Conservation (phyloP, 2,797 vertebrate genomes). For the Anableps anableps region DNA sequence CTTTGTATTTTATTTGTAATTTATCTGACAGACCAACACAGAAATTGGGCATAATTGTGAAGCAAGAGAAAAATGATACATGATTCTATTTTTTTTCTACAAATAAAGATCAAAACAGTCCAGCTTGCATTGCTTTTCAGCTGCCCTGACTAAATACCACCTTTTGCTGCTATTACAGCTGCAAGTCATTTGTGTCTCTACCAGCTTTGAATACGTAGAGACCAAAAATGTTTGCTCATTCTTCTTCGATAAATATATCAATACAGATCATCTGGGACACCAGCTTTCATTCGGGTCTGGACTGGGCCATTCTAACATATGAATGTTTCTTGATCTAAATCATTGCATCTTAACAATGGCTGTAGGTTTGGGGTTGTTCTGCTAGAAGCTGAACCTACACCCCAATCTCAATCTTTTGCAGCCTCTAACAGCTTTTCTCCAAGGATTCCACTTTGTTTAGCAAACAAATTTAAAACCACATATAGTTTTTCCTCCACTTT, state of each 20-base stretch:
- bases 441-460: background rate
- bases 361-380: background rate
- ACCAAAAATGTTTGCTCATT: background rate
- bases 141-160: background rate
- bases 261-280: background rate
- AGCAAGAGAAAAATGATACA: background rate
- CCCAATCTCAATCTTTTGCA: background rate
- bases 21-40: background rate
- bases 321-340: background rate
- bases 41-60: background rate
- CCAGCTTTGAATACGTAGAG: background rate
- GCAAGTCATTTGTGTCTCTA: background rate
- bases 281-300: background rate
- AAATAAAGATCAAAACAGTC: background rate
- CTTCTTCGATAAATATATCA: background rate
- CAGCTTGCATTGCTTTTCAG: background rate
- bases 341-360: background rate
- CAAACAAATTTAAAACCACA: background rate
- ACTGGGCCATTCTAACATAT: background rate
- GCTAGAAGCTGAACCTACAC: background rate
- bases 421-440: background rate
- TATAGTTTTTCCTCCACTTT: background rate
- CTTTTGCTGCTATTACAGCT: background rate
- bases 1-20: background rate
- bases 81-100: background rate